phyloP scores from a whole-genome alignment of 2,888 invertebrate species.

The Lapara coniferarum region DNA sequence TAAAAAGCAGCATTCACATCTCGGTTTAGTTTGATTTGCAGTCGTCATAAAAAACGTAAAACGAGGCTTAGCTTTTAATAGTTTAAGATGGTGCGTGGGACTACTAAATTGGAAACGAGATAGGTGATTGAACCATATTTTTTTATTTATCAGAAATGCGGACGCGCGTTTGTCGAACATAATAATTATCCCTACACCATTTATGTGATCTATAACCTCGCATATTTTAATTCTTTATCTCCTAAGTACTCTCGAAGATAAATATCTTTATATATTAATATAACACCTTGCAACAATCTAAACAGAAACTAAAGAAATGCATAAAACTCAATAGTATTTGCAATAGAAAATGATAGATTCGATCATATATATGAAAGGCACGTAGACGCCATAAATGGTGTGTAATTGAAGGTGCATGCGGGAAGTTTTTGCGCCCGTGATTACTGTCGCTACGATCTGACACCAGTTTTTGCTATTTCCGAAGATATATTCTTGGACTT shows the following conservation, averaged over 20 bases:
- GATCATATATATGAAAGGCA: slow-evolving; percentile 67
- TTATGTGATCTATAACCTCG: neutral
- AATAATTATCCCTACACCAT: neutral
- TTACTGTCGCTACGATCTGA: slow-evolving; percentile 71
- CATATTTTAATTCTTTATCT: neutral
- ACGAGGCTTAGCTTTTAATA: slow-evolving; percentile 9
- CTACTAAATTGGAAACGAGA: slow-evolving; percentile 18
- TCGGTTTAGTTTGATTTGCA: slow-evolving; percentile 20
- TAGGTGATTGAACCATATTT: slow-evolving; percentile 20
- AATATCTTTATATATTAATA: too few relatives aligned
- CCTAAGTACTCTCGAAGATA: too few relatives aligned
- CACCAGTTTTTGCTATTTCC: slow-evolving; percentile 72
- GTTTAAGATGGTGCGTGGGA: slow-evolving; percentile 19
- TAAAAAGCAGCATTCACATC: slow-evolving; percentile 10
- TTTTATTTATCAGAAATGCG: neutral
- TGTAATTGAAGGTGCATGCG: slow-evolving; percentile 77
- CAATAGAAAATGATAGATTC: slow-evolving; percentile 65
- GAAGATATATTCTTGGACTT: slow-evolving; percentile 68
- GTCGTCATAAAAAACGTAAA: slow-evolving; percentile 17
- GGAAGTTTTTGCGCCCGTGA: slow-evolving; percentile 68
- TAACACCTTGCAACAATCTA: neutral
- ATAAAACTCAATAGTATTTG: slow-evolving; percentile 31
- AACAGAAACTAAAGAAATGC: slow-evolving; percentile 7
- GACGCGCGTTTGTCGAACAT: neutral
- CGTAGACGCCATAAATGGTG: slow-evolving; percentile 75